phyloP scores from a whole-genome alignment of 1,140 invertebrate species.

The Hypothenemus hampei region DNA sequence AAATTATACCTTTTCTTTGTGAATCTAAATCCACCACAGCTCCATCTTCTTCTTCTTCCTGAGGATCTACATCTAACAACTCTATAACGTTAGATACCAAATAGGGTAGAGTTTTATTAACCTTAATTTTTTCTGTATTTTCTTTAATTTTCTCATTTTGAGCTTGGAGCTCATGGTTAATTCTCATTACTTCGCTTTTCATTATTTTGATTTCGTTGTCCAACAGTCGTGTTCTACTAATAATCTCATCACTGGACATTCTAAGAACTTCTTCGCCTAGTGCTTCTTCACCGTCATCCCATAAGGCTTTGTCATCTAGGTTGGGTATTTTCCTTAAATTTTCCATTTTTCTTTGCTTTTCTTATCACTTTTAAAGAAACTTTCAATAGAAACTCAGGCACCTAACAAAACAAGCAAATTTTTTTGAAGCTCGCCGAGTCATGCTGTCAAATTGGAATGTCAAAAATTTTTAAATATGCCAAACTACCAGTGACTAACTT shows the following conservation, averaged over 20 bases:
- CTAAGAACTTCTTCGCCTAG: slow-evolving; percentile 87
- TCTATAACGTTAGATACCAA: slow-evolving; percentile 99
- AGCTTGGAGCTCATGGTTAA: slow-evolving; percentile 92
- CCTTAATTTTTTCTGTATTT: slow-evolving; percentile 98
- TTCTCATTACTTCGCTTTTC: slow-evolving; percentile 97
- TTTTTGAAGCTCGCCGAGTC: not conserved
- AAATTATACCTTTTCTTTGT: slow-evolving; percentile 74
- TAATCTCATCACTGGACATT: slow-evolving; percentile 94
- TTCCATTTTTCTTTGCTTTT: too few relatives aligned
- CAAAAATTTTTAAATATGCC: too few relatives aligned
- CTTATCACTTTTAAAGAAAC: too few relatives aligned
- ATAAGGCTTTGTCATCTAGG: slow-evolving; percentile 84
- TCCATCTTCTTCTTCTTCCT: slow-evolving; percentile 98
- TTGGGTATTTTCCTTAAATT: slow-evolving; percentile 57
- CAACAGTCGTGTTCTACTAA: slow-evolving; percentile 86
- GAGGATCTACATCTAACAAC: slow-evolving; percentile 93
- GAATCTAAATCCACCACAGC: slow-evolving; percentile 98
- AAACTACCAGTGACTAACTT: too few relatives aligned
- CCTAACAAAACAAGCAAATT: too few relatives aligned
- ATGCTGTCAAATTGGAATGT: too few relatives aligned
- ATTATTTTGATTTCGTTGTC: slow-evolving; percentile 99
- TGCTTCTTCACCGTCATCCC: slow-evolving; percentile 85
- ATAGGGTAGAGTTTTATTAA: slow-evolving; percentile 99
- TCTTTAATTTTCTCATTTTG: slow-evolving; percentile 98
- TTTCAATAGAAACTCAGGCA: too few relatives aligned